Conservation (phyloP, 2,797 vertebrate genomes). For the Propithecus deckenii region DNA sequence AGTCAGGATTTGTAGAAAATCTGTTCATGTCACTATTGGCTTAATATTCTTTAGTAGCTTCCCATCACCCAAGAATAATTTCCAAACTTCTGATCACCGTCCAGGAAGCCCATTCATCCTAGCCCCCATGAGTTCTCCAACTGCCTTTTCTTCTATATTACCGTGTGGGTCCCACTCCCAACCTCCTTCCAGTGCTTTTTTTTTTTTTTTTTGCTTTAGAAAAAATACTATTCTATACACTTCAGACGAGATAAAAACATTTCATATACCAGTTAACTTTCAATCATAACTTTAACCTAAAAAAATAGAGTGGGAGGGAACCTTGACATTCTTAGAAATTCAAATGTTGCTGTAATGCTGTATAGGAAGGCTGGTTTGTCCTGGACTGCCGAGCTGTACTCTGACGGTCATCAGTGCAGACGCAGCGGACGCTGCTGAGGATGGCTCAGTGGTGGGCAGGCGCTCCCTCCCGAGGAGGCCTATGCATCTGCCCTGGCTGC, state of each 20-base stretch:
- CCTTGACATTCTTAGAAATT: constrained; percentile 82
- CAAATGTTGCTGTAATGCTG: constrained; percentile 88
- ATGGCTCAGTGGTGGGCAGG: constrained; percentile 87
- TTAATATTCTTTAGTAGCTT: background rate
- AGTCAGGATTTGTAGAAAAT: background rate
- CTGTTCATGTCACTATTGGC: background rate
- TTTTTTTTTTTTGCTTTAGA: background rate
- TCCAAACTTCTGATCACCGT: background rate
- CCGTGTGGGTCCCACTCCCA: background rate
- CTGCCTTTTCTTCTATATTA: background rate
- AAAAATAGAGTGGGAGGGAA: constrained; percentile 70
- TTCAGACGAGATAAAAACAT: background rate
- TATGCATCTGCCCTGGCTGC: constrained; percentile 79
- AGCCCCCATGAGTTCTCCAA: background rate
- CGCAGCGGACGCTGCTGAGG: constrained; percentile 83
- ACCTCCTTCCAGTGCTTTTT: background rate
- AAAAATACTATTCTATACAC: background rate
- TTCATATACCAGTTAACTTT: constrained; percentile 75
- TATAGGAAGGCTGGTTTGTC: constrained; percentile 83
- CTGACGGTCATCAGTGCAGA: constrained; percentile 89
- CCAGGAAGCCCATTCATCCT: background rate
- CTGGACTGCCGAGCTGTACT: constrained; percentile 81
- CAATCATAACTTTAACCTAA: constrained; percentile 73
- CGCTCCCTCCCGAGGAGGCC: constrained; percentile 70
- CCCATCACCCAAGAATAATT: background rate